Percentiles rank a stretch among this genome's conserved stretches.
Evolutionary conservation across 2,797 vertebrate genomes (phyloP).

Genomic region (Chelidonichthys spinosus): DNA sequence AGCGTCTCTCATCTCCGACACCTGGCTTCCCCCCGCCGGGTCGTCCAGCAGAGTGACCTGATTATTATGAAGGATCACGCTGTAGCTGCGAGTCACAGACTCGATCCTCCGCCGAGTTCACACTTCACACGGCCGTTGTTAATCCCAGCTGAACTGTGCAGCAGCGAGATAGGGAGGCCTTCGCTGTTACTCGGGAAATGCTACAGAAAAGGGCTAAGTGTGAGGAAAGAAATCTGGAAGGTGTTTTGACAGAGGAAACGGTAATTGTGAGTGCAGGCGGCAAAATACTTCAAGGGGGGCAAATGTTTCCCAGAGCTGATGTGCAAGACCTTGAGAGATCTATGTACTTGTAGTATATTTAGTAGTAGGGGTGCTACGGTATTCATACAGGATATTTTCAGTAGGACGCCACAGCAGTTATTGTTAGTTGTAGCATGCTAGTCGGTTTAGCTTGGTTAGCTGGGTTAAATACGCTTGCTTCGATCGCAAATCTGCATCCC

Average conservation of each 20-base stretch:
- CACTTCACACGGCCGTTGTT: constrained; percentile 53
- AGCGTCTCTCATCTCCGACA: constrained; percentile 48
- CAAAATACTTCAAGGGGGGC: constrained; percentile 49
- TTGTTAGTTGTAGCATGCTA: too few relatives aligned
- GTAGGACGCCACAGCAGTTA: too few relatives aligned
- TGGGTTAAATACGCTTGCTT: too few relatives aligned
- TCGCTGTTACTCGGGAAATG: constrained; percentile 23
- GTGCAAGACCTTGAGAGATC: constrained; percentile 28
- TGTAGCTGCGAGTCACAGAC: constrained; percentile 47
- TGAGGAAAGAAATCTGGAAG: constrained; percentile 41
- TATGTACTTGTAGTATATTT: constrained; percentile 25
- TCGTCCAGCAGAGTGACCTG: constrained; percentile 62
- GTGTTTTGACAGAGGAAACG: constrained; percentile 43
- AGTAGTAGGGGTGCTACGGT: not conserved
- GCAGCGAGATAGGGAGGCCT: constrained; percentile 51
- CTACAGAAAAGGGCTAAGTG: constrained; percentile 34
- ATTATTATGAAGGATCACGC: constrained; percentile 59
- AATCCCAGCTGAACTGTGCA: constrained; percentile 61
- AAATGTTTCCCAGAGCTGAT: constrained; percentile 43
- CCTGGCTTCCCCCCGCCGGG: constrained; percentile 48
- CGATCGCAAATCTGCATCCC: too few relatives aligned
- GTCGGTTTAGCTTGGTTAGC: too few relatives aligned
- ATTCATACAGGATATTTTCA: too few relatives aligned
- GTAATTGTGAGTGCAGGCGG: constrained; percentile 53
- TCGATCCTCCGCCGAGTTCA: constrained; percentile 51